Conservation (phyloP, 2,888 invertebrate genomes). For the Macrosiphum euphorbiae region DNA sequence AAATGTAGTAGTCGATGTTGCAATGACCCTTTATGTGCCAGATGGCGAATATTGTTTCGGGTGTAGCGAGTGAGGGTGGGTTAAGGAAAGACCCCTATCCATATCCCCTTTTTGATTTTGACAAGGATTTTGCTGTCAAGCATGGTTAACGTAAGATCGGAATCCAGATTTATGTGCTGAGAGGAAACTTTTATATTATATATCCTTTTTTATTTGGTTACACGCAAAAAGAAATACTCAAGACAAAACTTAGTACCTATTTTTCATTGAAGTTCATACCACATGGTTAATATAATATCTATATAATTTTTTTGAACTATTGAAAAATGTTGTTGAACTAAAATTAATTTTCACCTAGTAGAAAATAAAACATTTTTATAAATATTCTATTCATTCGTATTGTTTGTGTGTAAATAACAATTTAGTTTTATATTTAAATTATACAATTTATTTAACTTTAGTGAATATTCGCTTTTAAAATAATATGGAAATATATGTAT, state of each 20-base stretch:
- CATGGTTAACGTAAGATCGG: conserved; percentile 63
- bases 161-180: conserved; percentile 61
- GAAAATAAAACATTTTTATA: background rate
- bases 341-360: background rate
- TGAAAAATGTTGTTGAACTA: background rate
- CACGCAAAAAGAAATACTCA: background rate
- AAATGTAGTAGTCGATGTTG: conserved; percentile 54
- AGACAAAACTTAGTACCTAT: background rate
- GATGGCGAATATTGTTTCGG: conserved; percentile 64
- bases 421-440: background rate
- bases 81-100: conserved; percentile 37
- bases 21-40: conserved; percentile 63
- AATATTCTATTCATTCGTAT: background rate
- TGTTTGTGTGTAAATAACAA: background rate
- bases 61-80: conserved; percentile 33
- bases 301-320: background rate
- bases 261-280: background rate
- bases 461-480: background rate
- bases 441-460: background rate
- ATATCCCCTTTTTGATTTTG: conserved; percentile 64
- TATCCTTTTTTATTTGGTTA: conserved; percentile 51
- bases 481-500: background rate
- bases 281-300: background rate
- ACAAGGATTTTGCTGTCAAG: conserved; percentile 63
- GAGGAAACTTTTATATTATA: conserved; percentile 58